Evolutionary conservation across 92 coral and sea anemone genomes (phyloP).

Genomic region (Epizoanthus rinbou): DNA sequence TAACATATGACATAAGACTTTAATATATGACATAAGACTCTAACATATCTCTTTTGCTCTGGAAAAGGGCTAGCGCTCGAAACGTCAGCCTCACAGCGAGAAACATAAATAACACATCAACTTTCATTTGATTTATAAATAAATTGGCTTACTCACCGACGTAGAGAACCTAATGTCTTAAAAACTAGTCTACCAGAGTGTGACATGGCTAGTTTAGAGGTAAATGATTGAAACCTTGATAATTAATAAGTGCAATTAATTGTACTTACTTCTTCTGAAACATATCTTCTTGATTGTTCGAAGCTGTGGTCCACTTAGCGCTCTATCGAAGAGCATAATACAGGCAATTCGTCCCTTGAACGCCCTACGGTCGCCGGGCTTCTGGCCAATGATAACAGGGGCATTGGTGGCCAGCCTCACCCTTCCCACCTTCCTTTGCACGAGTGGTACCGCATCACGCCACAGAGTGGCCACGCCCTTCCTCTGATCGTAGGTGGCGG

Average conservation of each 20-base stretch:
- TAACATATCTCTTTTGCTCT: too few species aligned
- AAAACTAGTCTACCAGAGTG: too few species aligned
- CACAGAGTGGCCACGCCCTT: conserved; percentile 65
- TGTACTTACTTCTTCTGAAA: conserved; percentile 35
- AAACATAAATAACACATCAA: too few species aligned
- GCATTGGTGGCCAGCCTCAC: conserved; percentile 85
- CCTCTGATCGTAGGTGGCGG: conserved; percentile 12
- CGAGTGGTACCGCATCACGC: conserved; percentile 70
- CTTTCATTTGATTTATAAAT: too few species aligned
- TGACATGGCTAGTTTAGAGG: too few species aligned
- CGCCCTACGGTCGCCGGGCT: conserved; percentile 39
- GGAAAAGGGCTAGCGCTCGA: too few species aligned
- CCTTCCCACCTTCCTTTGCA: conserved; percentile 68
- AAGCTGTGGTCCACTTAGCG: conserved; percentile 41
- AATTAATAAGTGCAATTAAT: background rate
- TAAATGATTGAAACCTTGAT: too few species aligned
- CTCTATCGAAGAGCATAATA: conserved; percentile 40
- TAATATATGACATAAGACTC: too few species aligned
- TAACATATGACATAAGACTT: too few species aligned
- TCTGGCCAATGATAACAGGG: conserved; percentile 60
- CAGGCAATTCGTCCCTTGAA: conserved; percentile 58
- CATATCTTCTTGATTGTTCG: conserved; percentile 17
- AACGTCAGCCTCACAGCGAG: too few species aligned
- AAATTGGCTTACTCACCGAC: too few species aligned
- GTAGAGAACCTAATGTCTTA: too few species aligned